These are phyloP conservation scores for Tiaroga cobitis DNA, from an alignment of 2,797 vertebrate species.

Conservation along the genomic window DNA sequence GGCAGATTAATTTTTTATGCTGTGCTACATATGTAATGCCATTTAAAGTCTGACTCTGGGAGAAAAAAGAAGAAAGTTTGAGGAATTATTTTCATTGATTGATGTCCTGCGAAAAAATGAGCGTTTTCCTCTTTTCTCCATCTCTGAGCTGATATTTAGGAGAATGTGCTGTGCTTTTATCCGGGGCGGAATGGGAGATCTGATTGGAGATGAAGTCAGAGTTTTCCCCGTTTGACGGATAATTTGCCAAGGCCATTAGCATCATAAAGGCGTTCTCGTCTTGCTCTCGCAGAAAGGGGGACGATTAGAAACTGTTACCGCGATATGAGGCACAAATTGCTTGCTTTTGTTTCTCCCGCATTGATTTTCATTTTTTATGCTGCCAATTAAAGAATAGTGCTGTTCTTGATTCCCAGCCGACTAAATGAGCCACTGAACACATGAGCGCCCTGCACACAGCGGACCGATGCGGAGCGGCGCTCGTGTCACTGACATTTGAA, in stretches of 20 bases:
- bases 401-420: constrained; percentile 5
- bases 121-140: constrained; percentile 47
- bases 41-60: constrained; percentile 91
- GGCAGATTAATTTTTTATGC: constrained; percentile 96
- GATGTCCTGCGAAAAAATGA: constrained; percentile 87
- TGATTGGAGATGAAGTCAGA: constrained; percentile 45
- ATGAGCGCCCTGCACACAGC: no score
- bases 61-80: constrained; percentile 83
- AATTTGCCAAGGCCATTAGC: constrained; percentile 53
- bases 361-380: background rate
- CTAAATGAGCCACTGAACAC: background rate
- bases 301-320: constrained; percentile 11
- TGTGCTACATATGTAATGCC: constrained; percentile 93
- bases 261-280: constrained; percentile 50
- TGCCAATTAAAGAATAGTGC: constrained; percentile 36
- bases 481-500: no score
- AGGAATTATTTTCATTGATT: constrained; percentile 90
- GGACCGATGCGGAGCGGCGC: background rate
- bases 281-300: background rate
- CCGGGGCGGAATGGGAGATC: constrained; percentile 33
- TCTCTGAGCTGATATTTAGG: constrained; percentile 37
- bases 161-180: constrained; percentile 28
- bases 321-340: constrained; percentile 14
- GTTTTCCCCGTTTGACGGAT: constrained; percentile 35
- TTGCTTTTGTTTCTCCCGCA: constrained; percentile 26